phyloP scores from a whole-genome alignment of 2,797 vertebrate species.

The Girardinus metallicus region DNA sequence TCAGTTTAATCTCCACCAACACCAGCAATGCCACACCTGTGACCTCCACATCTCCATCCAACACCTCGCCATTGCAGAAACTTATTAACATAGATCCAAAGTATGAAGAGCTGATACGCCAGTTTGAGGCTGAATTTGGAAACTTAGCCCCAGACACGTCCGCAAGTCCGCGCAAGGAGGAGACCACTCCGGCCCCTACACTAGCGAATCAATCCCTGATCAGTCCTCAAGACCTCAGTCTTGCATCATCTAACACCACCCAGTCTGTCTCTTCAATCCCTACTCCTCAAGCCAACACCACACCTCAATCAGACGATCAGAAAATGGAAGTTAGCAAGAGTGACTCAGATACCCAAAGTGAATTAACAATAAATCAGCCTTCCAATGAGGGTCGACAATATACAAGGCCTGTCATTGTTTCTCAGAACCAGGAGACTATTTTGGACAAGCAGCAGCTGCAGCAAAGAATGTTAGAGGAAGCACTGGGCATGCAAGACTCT shows the following conservation, averaged over 20 bases:
- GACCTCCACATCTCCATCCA: constrained; percentile 70
- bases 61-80: constrained; percentile 72
- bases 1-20: constrained; percentile 50
- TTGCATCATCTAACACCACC: constrained; percentile 50
- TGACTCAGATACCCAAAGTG: constrained; percentile 50
- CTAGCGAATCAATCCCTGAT: constrained; percentile 50
- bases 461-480: constrained; percentile 70
- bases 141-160: constrained; percentile 69
- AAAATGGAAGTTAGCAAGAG: constrained; percentile 64
- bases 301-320: constrained; percentile 52
- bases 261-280: constrained; percentile 44
- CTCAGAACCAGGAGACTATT: constrained; percentile 48
- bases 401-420: constrained; percentile 23
- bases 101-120: constrained; percentile 93
- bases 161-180: constrained; percentile 58
- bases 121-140: constrained; percentile 96
- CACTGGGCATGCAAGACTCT: constrained; percentile 79
- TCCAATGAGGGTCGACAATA: constrained; percentile 50
- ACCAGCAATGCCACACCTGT: constrained; percentile 69
- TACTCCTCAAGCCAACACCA: constrained; percentile 45
- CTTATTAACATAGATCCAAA: constrained; percentile 89
- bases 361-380: constrained; percentile 45
- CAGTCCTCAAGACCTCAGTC: constrained; percentile 68
- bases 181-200: constrained; percentile 43
- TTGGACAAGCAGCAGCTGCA: constrained; percentile 69